phyloP scores from a whole-genome alignment of 2,113 vertebrate species.

The Callithrix jacchus region DNA sequence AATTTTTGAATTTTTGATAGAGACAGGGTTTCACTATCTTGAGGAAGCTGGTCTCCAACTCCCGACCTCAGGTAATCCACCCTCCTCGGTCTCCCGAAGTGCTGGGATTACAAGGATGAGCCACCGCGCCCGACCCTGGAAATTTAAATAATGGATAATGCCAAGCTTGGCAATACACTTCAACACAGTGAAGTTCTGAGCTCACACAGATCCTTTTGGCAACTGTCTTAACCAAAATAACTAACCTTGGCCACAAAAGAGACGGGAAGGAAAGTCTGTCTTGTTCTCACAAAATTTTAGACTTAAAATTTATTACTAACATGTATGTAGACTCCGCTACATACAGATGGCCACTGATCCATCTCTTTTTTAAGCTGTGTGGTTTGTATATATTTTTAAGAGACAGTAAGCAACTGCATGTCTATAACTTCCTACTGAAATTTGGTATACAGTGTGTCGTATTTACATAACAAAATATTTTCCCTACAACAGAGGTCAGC shows the following conservation, averaged over 20 bases:
- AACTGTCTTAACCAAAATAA: neutral
- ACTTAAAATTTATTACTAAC: neutral
- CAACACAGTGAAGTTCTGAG: neutral
- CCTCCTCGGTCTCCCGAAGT: no score
- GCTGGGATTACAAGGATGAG: no score
- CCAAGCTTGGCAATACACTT: accelerated
- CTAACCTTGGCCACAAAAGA: neutral
- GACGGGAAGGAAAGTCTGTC: neutral
- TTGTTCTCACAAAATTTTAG: neutral
- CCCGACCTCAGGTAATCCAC: no score
- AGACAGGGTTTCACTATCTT: no score
- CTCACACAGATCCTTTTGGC: neutral
- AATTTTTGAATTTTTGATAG: no score
- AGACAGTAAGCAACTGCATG: neutral
- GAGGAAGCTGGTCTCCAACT: no score
- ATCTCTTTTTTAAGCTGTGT: neutral
- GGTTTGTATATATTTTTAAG: neutral
- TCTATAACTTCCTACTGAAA: neutral
- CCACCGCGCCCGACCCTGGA: neutral
- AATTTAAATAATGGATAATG: neutral
- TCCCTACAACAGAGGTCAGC: neutral
- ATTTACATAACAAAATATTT: neutral
- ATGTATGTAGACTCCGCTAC: neutral
- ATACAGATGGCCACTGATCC: neutral
- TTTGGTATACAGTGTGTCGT: neutral